Percentiles rank a stretch among this genome's conserved stretches.
Evolutionary conservation across 2,113 vertebrate genomes (phyloP).

Genomic region (Thermophis baileyi): DNA sequence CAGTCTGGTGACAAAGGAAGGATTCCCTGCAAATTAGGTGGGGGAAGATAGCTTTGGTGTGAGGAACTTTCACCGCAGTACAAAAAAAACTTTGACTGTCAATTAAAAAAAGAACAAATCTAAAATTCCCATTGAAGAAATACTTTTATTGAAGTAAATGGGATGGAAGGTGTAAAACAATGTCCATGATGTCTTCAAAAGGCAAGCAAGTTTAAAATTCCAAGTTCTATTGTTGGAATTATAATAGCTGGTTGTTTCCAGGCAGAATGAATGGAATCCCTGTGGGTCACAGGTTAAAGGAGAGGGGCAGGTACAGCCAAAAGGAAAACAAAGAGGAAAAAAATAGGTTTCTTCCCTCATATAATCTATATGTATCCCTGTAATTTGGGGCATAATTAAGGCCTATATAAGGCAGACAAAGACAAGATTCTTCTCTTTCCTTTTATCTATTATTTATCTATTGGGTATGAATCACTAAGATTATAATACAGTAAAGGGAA

Average conservation of each 20-base stretch:
- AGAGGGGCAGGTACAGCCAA: background rate
- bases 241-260: background rate
- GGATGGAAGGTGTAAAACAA: background rate
- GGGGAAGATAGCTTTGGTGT: background rate
- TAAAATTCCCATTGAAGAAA: background rate
- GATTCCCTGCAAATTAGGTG: background rate
- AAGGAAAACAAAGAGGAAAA: background rate
- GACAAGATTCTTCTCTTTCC: background rate
- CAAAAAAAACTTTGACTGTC: background rate
- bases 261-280: background rate
- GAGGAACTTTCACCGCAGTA: background rate
- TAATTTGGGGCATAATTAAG: background rate
- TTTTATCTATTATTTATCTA: background rate
- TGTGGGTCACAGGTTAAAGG: background rate
- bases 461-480: background rate
- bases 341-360: background rate
- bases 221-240: background rate
- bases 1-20: background rate
- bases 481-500: background rate
- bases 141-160: background rate
- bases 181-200: background rate
- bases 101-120: background rate
- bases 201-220: background rate
- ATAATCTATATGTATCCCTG: background rate
- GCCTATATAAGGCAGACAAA: background rate